Evolutionary conservation across 2,797 vertebrate species (phyloP).

Genomic region (Peromyscus eremicus): DNA sequence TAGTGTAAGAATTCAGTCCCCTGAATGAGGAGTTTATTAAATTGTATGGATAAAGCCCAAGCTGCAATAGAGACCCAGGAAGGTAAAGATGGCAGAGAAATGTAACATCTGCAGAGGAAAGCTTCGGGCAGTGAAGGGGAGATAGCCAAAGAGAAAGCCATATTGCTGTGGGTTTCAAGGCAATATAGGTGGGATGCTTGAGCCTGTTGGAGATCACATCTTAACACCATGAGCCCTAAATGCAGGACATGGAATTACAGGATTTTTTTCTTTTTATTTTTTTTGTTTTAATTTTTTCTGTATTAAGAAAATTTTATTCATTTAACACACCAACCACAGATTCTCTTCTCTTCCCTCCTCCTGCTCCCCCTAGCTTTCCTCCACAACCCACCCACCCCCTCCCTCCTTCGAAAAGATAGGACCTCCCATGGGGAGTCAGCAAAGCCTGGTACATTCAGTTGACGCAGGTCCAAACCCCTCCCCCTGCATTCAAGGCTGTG

Average conservation of each 20-base stretch:
- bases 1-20: background rate
- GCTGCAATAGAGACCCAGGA: background rate
- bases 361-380: too few relatives aligned
- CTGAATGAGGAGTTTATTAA: background rate
- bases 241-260: background rate
- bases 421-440: too few relatives aligned
- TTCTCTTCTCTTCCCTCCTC: too few relatives aligned
- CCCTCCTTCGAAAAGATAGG: too few relatives aligned
- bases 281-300: too few relatives aligned
- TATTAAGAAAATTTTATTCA: too few relatives aligned
- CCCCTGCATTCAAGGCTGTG: too few relatives aligned
- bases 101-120: background rate
- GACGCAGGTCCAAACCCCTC: too few relatives aligned
- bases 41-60: background rate
- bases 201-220: background rate
- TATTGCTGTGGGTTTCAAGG: background rate
- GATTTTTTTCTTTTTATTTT: too few relatives aligned
- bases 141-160: background rate
- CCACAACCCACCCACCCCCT: too few relatives aligned
- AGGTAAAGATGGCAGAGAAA: background rate
- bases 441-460: too few relatives aligned
- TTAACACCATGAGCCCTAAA: background rate
- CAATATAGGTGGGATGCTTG: background rate
- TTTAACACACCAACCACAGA: too few relatives aligned
- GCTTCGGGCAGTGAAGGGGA: background rate